Base-by-base conservation (phyloP, 2,113 vertebrate species). In the Cervus canadensis region DNA sequence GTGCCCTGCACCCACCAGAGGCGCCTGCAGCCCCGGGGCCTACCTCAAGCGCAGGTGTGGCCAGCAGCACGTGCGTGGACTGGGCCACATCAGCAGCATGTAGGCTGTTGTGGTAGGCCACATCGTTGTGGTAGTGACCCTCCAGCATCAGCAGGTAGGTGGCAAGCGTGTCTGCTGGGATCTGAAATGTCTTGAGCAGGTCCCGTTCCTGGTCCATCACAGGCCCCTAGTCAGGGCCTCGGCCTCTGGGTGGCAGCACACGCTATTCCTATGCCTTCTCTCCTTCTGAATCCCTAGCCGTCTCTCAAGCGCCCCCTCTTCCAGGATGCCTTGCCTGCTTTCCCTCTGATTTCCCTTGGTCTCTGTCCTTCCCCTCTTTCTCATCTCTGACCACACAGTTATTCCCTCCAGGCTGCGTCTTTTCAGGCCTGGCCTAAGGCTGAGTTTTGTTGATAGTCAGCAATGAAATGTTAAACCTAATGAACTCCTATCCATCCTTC, bases 101-200 rank as follows among this genome's bases (percentile, higher is more conserved):
- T 89, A 99, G 99, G 98, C 98, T 99, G 99, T 99, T 99, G 99
- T 99, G 99, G 94, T 99, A 99, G n/a, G 99, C 99, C 90, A 99
- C 99, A 0, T 99, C 99, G 0, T 98, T 60, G 0, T 98, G 99
- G 98, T 99, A 99, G 97, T 99, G 99, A 11, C 99, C 99, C 97
- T 99, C 99, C 97, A 99, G 97, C 0, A 99, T 99, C 99, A 99
- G 99, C 98, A 99, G 99, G 98, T 99, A 99, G 57, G 99, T 99
- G 97, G 99, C 99, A 95, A 99, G 99, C 8, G 99, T 99, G 98
- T 99, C 99, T 0, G 60, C 98, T 0, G 99, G 99, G 96, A 99
- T 99, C 98, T 98, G 99, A 98, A 99, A 99, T 4, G 99, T 99
- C 99, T 99, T 99, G n/a, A 99, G 98, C 95, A 99, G 98, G 86